Conservation (phyloP, 2,888 invertebrate species). For the Apoderus coryli region DNA sequence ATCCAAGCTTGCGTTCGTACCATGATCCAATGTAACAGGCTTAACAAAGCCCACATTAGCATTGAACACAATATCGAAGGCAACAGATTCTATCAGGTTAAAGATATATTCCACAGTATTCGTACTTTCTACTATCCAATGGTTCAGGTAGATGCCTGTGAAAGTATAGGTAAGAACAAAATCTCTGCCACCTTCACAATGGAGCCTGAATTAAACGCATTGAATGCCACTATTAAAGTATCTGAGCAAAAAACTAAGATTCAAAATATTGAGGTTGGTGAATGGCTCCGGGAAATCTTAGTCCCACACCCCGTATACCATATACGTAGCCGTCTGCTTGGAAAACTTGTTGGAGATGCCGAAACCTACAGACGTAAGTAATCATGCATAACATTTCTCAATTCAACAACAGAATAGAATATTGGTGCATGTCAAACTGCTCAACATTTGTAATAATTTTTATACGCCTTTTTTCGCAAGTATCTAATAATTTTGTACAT, state of each 20-base stretch:
- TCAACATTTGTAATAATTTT: too few relatives aligned
- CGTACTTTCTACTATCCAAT: conserved; percentile 34
- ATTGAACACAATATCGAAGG: conserved; percentile 38
- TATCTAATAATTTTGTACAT: background rate
- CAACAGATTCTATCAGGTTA: conserved; percentile 32
- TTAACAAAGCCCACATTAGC: conserved; percentile 37
- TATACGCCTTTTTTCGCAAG: too few relatives aligned
- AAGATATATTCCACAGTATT: conserved; percentile 33
- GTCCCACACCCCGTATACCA: conserved; percentile 35
- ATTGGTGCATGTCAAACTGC: too few relatives aligned
- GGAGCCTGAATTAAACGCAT: conserved; percentile 32
- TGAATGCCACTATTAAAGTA: conserved; percentile 36
- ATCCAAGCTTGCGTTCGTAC: conserved; percentile 43
- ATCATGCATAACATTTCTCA: background rate
- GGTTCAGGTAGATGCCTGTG: conserved; percentile 26
- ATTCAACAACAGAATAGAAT: too few relatives aligned
- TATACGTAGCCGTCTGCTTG: conserved; percentile 25
- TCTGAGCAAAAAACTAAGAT: conserved; percentile 29
- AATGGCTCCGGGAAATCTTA: conserved; percentile 27
- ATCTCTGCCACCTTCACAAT: conserved; percentile 36
- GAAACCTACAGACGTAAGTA: conserved; percentile 43
- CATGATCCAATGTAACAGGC: conserved; percentile 36
- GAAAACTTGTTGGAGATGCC: conserved; percentile 20
- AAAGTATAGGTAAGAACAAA: conserved; percentile 28
- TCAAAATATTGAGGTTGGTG: conserved; percentile 34